Conservation (phyloP, 2,797 vertebrate genomes). For the Chaetodon trifasciatus region DNA sequence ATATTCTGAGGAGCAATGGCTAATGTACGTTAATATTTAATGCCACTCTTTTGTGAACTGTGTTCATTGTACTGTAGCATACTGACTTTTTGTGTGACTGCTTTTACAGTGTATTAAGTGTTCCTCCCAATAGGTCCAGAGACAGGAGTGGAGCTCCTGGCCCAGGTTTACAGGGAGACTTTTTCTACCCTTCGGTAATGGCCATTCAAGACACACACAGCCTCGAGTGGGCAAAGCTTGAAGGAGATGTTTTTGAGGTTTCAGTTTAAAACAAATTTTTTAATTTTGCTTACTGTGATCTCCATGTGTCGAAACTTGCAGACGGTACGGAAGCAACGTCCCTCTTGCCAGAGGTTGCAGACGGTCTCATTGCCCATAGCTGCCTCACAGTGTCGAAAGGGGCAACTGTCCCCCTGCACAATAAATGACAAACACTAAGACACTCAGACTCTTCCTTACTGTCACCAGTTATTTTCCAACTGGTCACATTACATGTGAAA, state of each 20-base stretch:
- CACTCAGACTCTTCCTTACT: not conserved
- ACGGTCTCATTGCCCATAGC: slow-evolving; percentile 93
- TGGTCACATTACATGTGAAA: not conserved
- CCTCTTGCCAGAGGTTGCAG: slow-evolving; percentile 95
- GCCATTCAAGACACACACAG: slow-evolving; percentile 45
- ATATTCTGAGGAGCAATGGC: not conserved
- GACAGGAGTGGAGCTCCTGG: slow-evolving; percentile 11
- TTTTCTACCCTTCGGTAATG: slow-evolving; percentile 37
- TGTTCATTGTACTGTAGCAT: not conserved
- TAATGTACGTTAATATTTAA: not conserved
- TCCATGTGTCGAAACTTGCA: slow-evolving; percentile 98
- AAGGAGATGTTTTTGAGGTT: not conserved
- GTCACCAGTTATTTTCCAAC: not conserved
- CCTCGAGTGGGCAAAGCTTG: slow-evolving; percentile 42
- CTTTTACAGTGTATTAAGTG: not conserved
- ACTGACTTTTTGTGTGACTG: no score
- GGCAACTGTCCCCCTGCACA: slow-evolving; percentile 91
- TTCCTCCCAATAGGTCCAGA: slow-evolving; percentile 35
- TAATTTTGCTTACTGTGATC: slow-evolving; percentile 89
- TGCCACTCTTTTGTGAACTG: not conserved
- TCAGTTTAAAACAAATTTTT: not conserved
- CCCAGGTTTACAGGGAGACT: slow-evolving; percentile 7
- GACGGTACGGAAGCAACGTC: slow-evolving; percentile 91
- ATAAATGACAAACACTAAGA: not conserved
- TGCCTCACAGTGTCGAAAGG: slow-evolving; percentile 95